phyloP scores from a whole-genome alignment of 2,113 vertebrate species.

The Pimephales promelas region DNA sequence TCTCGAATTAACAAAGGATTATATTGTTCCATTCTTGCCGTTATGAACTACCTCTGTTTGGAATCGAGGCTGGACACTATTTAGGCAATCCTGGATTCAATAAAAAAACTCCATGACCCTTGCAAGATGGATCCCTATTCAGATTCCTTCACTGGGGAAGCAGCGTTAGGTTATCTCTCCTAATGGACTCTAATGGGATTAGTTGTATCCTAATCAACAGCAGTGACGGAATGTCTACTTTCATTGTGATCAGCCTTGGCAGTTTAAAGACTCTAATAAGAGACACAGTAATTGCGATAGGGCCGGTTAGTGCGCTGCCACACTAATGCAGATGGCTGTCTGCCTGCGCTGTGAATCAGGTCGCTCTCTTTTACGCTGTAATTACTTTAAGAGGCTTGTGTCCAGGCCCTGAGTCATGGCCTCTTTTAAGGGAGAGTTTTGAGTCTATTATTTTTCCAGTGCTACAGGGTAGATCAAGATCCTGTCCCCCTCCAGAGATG shows the following conservation, averaged over 20 bases:
- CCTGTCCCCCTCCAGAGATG: not conserved
- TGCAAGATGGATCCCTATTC: conserved; percentile 69
- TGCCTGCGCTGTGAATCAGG: conserved; percentile 65
- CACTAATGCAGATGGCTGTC: conserved; percentile 65
- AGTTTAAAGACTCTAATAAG: conserved; percentile 73
- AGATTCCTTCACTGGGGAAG: conserved; percentile 66
- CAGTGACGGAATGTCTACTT: conserved; percentile 74
- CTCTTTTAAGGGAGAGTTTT: conserved; percentile 21
- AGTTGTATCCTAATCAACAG: conserved; percentile 70
- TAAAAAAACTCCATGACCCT: conserved; percentile 56
- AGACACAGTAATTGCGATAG: conserved; percentile 74
- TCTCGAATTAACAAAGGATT: conserved; percentile 26
- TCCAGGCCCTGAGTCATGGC: conserved; percentile 15
- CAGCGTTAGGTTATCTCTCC: conserved; percentile 63
- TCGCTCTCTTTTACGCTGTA: conserved; percentile 67
- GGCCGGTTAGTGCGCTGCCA: conserved; percentile 68
- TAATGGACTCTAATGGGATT: conserved; percentile 70
- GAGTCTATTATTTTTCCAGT: conserved; percentile 23
- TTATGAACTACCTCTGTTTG: conserved; percentile 30
- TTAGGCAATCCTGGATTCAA: conserved; percentile 51
- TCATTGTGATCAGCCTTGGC: conserved; percentile 65
- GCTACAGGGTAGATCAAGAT: not conserved
- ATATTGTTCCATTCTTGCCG: conserved; percentile 19
- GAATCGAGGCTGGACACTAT: conserved; percentile 59
- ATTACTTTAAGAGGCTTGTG: conserved; percentile 46